A percentile compares a stretch with the other conserved stretches of the same genome.
Evolutionary conservation across 1,140 invertebrate species (phyloP).

Genomic region (Aleiodes sp.): DNA sequence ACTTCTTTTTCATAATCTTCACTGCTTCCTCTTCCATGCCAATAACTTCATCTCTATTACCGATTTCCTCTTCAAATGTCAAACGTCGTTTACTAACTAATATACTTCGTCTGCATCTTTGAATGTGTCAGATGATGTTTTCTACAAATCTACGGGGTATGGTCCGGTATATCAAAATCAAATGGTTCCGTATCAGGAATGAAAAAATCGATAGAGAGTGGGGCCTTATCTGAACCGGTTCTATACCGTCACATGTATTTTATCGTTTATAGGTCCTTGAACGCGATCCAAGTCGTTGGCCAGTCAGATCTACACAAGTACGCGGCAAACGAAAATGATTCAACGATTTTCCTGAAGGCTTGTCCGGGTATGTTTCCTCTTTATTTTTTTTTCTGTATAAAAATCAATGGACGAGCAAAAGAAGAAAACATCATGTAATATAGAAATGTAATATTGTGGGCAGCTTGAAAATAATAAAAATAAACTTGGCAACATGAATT

Average conservation of each 20-base stretch:
- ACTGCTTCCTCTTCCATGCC: too few relatives aligned
- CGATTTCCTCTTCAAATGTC: too few relatives aligned
- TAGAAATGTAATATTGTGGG: neutral
- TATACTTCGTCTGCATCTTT: too few relatives aligned
- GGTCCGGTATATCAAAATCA: too few relatives aligned
- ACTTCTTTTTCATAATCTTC: too few relatives aligned
- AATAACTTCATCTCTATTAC: too few relatives aligned
- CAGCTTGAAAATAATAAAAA: too few relatives aligned
- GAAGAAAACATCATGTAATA: neutral
- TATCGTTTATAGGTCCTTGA: conserved; percentile 12
- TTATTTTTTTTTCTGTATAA: too few relatives aligned
- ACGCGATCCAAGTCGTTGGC: conserved; percentile 13
- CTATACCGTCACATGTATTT: neutral
- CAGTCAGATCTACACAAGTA: conserved; percentile 5
- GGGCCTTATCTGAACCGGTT: conserved; percentile 24
- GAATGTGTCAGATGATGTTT: too few relatives aligned
- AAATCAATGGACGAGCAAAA: neutral
- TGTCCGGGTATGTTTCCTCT: neutral
- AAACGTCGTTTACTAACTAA: too few relatives aligned
- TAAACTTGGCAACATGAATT: neutral
- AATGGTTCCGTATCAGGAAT: conserved; percentile 11
- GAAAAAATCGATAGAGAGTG: conserved; percentile 18
- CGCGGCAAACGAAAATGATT: conserved; percentile 22
- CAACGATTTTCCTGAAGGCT: conserved; percentile 17
- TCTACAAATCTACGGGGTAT: too few relatives aligned